Percentiles rank a stretch among this genome's conserved stretches.
Conservation (phyloP, 2,113 vertebrate genomes). For the Alethe diademata region DNA sequence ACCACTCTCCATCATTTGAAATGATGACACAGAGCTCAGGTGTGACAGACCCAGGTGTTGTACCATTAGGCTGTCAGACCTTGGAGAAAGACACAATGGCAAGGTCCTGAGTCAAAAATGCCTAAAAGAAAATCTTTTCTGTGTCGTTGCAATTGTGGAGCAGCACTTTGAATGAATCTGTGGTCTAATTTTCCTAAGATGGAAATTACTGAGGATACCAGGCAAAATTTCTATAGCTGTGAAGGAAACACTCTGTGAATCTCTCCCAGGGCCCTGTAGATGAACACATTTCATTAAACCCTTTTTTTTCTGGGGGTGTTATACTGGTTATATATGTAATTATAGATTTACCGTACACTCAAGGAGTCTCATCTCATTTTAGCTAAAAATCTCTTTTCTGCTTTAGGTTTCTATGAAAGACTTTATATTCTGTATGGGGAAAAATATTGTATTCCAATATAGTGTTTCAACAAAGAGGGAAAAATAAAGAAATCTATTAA, state of each 20-base stretch:
- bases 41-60: not conserved
- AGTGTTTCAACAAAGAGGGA: not conserved
- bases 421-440: not conserved
- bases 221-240: not conserved
- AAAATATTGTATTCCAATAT: not conserved
- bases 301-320: not conserved
- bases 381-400: not conserved
- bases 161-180: not conserved
- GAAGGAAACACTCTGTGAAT: not conserved
- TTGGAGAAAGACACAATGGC: not conserved
- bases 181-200: not conserved
- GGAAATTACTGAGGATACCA: not conserved
- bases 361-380: not conserved
- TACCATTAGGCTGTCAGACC: not conserved
- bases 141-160: not conserved
- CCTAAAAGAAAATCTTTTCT: not conserved
- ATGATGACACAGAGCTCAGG: not conserved
- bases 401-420: not conserved
- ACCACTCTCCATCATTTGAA: not conserved
- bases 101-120: not conserved
- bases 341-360: not conserved
- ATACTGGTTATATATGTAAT: not conserved
- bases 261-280: not conserved
- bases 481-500: conserved; percentile 59
- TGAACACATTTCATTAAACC: not conserved